Evolutionary conservation across 1,140 invertebrate species (phyloP).

Genomic region (Cyphomyrmex costatus): DNA sequence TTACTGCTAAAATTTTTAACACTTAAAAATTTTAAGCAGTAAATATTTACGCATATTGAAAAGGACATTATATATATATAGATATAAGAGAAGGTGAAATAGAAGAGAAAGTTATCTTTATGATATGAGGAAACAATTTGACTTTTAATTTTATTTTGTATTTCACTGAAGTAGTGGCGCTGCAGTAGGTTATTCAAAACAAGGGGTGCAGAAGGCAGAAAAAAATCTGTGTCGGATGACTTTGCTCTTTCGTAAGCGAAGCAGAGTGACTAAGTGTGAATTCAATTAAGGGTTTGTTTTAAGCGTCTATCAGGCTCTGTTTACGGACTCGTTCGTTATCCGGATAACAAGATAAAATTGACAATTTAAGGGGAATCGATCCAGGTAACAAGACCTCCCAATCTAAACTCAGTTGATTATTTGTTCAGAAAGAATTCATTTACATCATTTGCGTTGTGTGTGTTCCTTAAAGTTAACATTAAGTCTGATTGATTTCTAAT

Average conservation of each 20-base stretch:
- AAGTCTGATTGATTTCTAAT: neutral
- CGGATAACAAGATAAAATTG: constrained; percentile 82
- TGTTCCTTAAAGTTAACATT: neutral
- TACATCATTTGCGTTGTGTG: constrained; percentile 1
- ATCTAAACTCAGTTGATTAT: constrained; percentile 33
- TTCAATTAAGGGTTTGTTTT: constrained; percentile 85
- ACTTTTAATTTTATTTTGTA: constrained; percentile 53
- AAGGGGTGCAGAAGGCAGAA: constrained; percentile 74
- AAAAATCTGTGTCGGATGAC: constrained; percentile 86
- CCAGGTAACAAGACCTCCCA: constrained; percentile 47
- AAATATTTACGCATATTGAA: too few species aligned
- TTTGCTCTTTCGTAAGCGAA: constrained; percentile 81
- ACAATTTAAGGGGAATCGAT: constrained; percentile 73
- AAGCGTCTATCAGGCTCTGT: constrained; percentile 81
- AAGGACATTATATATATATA: neutral
- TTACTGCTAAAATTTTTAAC: too few species aligned
- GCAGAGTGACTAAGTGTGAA: constrained; percentile 85
- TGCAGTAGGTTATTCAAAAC: constrained; percentile 73
- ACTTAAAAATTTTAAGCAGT: neutral
- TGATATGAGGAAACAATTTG: constrained; percentile 20
- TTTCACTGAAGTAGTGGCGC: constrained; percentile 55
- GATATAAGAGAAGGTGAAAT: neutral
- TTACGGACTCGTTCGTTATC: constrained; percentile 83
- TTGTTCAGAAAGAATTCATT: constrained; percentile 24
- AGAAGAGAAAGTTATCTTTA: neutral